Percentiles rank a stretch among this genome's conserved stretches.
Conservation (phyloP, 2,113 vertebrate genomes). For the Diglossa brunneiventris region DNA sequence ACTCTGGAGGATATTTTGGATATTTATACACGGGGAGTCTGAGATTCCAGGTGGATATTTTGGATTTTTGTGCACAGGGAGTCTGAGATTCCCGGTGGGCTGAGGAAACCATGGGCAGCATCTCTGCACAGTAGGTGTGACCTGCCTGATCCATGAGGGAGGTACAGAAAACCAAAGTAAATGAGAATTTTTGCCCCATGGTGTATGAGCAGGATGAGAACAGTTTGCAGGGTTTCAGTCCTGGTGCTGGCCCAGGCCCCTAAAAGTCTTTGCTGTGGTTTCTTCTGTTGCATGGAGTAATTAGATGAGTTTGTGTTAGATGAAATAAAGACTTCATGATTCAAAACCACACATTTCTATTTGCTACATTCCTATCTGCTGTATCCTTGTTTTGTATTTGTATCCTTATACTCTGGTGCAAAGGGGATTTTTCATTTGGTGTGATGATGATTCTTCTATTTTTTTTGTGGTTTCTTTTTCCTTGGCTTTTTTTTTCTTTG, state of each 20-base stretch:
- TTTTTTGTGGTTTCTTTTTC: fast-evolving
- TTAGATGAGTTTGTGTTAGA: neutral
- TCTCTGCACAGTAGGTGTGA: neutral
- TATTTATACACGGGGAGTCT: too few species aligned
- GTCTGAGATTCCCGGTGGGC: neutral
- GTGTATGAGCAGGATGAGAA: neutral
- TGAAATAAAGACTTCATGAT: neutral
- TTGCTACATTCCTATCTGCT: neutral
- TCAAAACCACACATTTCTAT: neutral
- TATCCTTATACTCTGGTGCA: neutral
- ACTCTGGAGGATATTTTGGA: neutral
- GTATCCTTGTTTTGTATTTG: neutral
- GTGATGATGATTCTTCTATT: neutral
- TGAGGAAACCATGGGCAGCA: neutral
- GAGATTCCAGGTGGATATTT: neutral
- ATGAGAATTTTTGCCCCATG: neutral
- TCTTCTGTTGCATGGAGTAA: neutral
- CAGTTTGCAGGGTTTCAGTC: neutral
- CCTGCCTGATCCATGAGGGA: neutral
- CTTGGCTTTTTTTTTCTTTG: neutral
- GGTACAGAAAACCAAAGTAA: neutral
- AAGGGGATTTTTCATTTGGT: neutral
- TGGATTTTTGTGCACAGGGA: neutral
- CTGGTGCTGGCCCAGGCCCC: neutral
- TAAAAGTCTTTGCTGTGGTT: neutral